Conservation (phyloP, 2,888 invertebrate genomes). For the Tenthredo livida region DNA sequence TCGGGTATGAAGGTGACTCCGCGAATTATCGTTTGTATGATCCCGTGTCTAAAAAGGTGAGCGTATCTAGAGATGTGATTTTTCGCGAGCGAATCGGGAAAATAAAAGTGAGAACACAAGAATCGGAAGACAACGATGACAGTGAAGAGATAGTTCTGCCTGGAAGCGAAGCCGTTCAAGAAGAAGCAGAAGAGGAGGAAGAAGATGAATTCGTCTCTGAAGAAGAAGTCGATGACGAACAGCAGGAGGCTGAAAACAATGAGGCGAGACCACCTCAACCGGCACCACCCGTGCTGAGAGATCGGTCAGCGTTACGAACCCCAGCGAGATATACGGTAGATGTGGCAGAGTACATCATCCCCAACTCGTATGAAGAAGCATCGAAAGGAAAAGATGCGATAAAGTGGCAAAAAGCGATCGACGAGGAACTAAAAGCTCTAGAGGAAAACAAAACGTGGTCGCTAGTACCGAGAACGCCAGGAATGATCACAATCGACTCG, state of each 20-base stretch:
- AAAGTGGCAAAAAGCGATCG: constrained; percentile 55
- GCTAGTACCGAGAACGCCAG: constrained; percentile 31
- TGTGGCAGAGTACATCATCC: neutral
- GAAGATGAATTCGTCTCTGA: too few relatives aligned
- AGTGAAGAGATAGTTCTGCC: too few relatives aligned
- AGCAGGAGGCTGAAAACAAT: too few relatives aligned
- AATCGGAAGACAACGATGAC: neutral
- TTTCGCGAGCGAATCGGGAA: constrained; percentile 60
- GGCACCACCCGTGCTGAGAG: neutral
- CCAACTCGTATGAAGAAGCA: constrained; percentile 45
- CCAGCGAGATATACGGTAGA: neutral
- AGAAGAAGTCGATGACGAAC: too few relatives aligned
- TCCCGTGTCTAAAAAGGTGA: constrained; percentile 56
- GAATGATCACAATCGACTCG: constrained; percentile 47
- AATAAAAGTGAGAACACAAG: neutral
- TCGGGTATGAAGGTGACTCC: constrained; percentile 59
- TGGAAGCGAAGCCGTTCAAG: too few relatives aligned
- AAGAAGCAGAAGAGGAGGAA: too few relatives aligned
- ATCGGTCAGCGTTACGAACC: neutral
- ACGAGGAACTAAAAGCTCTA: constrained; percentile 57
- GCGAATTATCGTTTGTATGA: constrained; percentile 64
- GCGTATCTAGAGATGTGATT: constrained; percentile 62
- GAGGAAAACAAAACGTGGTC: constrained; percentile 55
- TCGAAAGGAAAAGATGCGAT: constrained; percentile 25
- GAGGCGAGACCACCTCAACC: too few relatives aligned